Conservation (phyloP, 1,140 invertebrate genomes). For the Chrysoperla carnea region DNA sequence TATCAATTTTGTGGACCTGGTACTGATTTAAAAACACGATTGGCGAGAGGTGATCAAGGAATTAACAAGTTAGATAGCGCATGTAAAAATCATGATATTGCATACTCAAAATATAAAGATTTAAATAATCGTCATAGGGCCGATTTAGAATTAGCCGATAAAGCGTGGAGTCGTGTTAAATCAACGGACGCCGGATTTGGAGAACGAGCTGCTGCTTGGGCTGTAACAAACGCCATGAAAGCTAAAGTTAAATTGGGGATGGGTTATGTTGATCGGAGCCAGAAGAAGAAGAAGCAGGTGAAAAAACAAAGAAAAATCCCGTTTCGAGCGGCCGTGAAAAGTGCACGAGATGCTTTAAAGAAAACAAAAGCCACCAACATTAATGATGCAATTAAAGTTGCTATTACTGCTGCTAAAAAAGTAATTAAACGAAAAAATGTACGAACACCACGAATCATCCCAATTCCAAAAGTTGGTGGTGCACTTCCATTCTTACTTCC, state of each 20-base stretch:
- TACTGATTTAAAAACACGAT: constrained; percentile 23
- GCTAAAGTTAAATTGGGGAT: constrained; percentile 16
- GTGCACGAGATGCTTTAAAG: background rate
- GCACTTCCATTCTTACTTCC: constrained; percentile 17
- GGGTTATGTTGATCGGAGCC: constrained; percentile 1
- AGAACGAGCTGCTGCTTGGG: constrained; percentile 15
- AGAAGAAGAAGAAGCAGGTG: too few relatives aligned
- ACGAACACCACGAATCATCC: constrained; percentile 13
- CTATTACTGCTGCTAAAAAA: constrained; percentile 4
- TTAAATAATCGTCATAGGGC: constrained; percentile 18
- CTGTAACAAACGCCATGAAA: constrained; percentile 16
- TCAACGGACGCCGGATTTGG: too few relatives aligned
- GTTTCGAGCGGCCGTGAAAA: background rate
- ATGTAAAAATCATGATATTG: constrained; percentile 27
- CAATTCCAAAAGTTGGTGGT: constrained; percentile 18
- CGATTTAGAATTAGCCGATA: too few relatives aligned
- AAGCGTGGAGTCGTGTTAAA: too few relatives aligned
- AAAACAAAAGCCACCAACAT: constrained; percentile 4
- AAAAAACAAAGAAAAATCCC: too few relatives aligned
- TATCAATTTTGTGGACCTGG: constrained; percentile 27
- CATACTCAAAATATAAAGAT: constrained; percentile 19
- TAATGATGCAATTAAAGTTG: constrained; percentile 4
- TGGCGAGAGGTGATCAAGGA: constrained; percentile 20
- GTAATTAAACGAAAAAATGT: constrained; percentile 7
- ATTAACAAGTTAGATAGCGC: constrained; percentile 24